These are phyloP conservation scores for Hemiprocne comata DNA, from an alignment of 2,113 vertebrate species.

Conservation along the genomic window DNA sequence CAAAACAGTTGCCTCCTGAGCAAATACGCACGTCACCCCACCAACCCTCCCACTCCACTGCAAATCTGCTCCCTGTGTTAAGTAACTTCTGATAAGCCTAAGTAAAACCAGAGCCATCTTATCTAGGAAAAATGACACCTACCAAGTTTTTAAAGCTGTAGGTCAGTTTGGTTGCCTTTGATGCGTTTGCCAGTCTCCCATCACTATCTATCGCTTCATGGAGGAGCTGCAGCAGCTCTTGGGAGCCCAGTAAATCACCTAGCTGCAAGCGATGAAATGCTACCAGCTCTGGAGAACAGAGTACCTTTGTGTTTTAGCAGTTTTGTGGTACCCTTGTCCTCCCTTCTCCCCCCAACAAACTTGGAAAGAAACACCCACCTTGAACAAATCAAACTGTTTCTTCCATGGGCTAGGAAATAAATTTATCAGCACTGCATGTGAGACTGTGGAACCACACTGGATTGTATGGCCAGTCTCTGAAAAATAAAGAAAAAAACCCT, in stretches of 20 bases:
- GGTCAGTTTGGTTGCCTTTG: constrained; percentile 14
- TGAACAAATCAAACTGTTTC: neutral
- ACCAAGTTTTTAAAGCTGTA: neutral
- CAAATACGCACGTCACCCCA: neutral
- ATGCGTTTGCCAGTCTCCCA: constrained; percentile 1
- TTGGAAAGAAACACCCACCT: neutral
- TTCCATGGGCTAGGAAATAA: neutral
- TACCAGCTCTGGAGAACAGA: neutral
- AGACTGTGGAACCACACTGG: neutral
- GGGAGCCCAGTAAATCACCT: neutral
- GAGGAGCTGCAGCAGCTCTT: neutral
- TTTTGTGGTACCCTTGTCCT: neutral
- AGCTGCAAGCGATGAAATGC: neutral
- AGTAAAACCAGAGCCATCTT: constrained; percentile 48
- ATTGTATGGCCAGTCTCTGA: neutral
- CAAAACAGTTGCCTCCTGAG: constrained; percentile 34
- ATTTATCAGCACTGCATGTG: neutral
- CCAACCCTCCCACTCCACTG: neutral
- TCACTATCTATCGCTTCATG: neutral
- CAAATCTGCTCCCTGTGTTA: neutral
- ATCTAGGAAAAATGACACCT: constrained; percentile 59
- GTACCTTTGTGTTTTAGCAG: neutral
- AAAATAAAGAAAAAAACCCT: neutral
- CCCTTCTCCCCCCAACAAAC: neutral
- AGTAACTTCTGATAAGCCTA: constrained; percentile 27